Evolutionary conservation across 2,113 vertebrate genomes (phyloP).

Genomic region (Phaethornis superciliosus): DNA sequence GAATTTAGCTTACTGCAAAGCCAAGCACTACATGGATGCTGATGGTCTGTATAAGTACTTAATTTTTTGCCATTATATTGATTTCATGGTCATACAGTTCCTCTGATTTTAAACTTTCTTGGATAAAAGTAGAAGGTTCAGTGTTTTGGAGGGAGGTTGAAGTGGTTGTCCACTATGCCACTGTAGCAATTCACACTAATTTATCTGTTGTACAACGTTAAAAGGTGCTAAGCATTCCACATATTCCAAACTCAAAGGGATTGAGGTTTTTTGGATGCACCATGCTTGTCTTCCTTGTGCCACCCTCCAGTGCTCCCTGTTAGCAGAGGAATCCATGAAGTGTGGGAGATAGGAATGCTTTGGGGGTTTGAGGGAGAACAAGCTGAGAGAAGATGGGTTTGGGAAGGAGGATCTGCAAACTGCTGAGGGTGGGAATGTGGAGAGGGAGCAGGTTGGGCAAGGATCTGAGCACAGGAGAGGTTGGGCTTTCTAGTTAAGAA

Average conservation of each 20-base stretch:
- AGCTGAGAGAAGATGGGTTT: background rate
- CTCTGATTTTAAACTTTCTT: background rate
- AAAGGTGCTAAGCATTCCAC: background rate
- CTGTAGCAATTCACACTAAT: background rate
- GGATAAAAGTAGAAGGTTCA: background rate
- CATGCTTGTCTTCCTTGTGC: background rate
- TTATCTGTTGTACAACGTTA: background rate
- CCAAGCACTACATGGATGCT: background rate
- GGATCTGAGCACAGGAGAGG: fast-evolving
- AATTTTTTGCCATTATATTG: background rate
- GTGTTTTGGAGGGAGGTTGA: background rate
- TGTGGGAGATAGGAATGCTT: background rate
- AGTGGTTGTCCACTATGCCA: background rate
- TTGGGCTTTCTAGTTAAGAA: background rate
- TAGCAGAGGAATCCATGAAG: background rate
- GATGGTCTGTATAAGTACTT: background rate
- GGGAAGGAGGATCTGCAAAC: background rate
- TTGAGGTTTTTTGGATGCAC: background rate
- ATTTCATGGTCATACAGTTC: background rate
- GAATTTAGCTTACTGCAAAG: background rate
- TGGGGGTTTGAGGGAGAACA: background rate
- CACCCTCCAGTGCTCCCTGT: background rate
- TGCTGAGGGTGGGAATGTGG: background rate
- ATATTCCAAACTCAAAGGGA: background rate
- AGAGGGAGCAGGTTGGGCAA: background rate